Percentiles rank a stretch among this genome's conserved stretches.
These are phyloP conservation scores for Leguminivora glycinivorella DNA, from an alignment of 1,140 invertebrate species.

Conservation along the genomic window DNA sequence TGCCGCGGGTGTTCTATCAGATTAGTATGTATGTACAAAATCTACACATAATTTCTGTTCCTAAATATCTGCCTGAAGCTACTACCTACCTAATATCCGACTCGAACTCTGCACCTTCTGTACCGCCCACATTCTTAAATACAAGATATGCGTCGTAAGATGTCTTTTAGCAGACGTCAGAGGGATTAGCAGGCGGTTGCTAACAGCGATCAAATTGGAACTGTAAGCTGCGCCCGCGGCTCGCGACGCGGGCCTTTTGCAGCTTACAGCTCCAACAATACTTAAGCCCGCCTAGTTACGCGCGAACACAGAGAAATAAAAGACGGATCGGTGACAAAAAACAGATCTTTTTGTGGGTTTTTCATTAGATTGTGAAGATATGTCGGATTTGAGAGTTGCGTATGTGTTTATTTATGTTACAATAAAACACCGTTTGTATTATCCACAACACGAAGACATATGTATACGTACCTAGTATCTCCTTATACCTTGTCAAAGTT, in stretches of 20 bases:
- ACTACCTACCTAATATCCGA: background rate
- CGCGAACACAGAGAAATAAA: conserved; percentile 38
- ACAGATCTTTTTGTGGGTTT: conserved; percentile 22
- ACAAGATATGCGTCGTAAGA: conserved; percentile 20
- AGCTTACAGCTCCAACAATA: conserved; percentile 60
- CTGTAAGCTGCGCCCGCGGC: conserved; percentile 55
- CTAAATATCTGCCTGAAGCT: no score
- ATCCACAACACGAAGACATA: background rate
- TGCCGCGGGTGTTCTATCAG: no score
- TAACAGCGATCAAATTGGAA: conserved; percentile 70
- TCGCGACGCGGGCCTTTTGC: conserved; percentile 61
- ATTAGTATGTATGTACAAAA: no score
- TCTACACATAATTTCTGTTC: no score
- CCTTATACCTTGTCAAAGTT: no score
- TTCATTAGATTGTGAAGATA: conserved; percentile 6
- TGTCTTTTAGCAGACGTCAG: conserved; percentile 55
- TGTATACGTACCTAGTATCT: no score
- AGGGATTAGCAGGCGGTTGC: conserved; percentile 55
- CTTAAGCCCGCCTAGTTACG: conserved; percentile 40
- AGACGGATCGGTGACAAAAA: conserved; percentile 32
- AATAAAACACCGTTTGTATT: background rate
- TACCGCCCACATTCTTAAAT: conserved; percentile 28
- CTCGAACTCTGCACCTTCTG: background rate
- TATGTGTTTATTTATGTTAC: conserved; percentile 20
- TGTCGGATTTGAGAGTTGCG: conserved; percentile 6